These are phyloP conservation scores for Crenichthys baileyi DNA, from an alignment of 2,797 vertebrate species.

Conservation along the genomic window DNA sequence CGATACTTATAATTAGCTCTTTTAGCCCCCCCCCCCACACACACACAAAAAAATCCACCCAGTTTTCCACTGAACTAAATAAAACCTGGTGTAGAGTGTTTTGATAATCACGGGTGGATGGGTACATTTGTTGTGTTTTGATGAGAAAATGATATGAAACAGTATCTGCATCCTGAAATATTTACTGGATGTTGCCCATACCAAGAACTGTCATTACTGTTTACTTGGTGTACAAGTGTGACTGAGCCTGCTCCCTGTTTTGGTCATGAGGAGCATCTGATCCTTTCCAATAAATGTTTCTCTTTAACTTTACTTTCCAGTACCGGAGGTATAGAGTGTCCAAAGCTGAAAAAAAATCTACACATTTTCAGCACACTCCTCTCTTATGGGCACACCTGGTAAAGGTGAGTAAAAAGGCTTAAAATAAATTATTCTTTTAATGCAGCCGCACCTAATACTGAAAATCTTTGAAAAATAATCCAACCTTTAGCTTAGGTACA, in stretches of 20 bases:
- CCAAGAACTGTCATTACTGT: constrained; percentile 21
- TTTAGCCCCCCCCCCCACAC: constrained; percentile 26
- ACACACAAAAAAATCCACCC: too few relatives aligned
- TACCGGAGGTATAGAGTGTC: background rate
- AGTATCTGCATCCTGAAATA: constrained; percentile 16
- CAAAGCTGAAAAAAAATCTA: background rate
- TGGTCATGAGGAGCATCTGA: constrained; percentile 51
- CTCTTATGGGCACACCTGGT: background rate
- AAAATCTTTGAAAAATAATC: too few relatives aligned
- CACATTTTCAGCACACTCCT: background rate
- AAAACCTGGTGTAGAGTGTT: constrained; percentile 32
- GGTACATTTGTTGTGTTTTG: constrained; percentile 28
- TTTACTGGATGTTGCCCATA: constrained; percentile 16
- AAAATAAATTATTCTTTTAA: background rate
- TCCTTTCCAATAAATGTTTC: constrained; percentile 26
- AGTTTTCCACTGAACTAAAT: constrained; percentile 46
- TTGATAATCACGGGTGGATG: constrained; percentile 15
- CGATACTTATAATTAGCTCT: constrained; percentile 76
- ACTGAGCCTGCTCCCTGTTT: constrained; percentile 29
- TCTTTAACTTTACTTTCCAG: constrained; percentile 27
- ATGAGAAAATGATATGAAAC: constrained; percentile 27
- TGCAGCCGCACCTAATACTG: background rate
- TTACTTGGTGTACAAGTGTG: constrained; percentile 37
- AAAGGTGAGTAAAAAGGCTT: background rate
- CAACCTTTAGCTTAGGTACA: background rate